phyloP scores from a whole-genome alignment of 2,797 vertebrate species.

The Dendrocincla tyrannina region DNA sequence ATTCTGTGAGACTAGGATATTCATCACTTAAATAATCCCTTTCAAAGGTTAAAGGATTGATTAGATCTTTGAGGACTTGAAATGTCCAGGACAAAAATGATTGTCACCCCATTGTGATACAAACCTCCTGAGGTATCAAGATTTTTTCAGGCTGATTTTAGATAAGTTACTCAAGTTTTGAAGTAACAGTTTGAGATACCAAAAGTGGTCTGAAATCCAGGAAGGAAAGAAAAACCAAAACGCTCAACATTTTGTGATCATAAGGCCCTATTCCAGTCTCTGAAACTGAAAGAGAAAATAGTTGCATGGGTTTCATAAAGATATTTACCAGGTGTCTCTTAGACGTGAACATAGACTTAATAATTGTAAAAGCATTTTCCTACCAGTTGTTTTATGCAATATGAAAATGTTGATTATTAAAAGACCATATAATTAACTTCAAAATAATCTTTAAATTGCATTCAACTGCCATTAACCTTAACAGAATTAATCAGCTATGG shows the following conservation, averaged over 20 bases:
- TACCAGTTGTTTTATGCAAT: slow-evolving; percentile 41
- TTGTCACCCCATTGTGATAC: not conserved
- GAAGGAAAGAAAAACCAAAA: not conserved
- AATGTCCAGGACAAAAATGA: not conserved
- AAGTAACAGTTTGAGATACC: not conserved
- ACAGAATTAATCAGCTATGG: not conserved
- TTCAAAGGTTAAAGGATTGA: not conserved
- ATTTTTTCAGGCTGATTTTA: not conserved
- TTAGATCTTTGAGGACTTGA: not conserved
- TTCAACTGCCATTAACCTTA: slow-evolving; percentile 47
- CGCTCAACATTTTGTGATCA: not conserved
- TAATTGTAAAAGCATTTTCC: not conserved
- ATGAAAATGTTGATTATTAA: slow-evolving; percentile 33
- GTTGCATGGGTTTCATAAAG: not conserved
- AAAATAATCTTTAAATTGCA: slow-evolving; percentile 49
- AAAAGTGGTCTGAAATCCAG: not conserved
- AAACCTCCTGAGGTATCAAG: not conserved
- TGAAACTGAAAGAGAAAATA: not conserved
- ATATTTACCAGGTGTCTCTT: not conserved
- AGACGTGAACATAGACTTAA: not conserved
- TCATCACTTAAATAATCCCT: not conserved
- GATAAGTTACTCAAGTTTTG: not conserved
- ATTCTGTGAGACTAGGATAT: not conserved
- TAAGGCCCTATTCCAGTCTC: not conserved
- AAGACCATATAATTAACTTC: slow-evolving; percentile 46